A percentile compares a stretch with the other conserved stretches of the same genome.
phyloP scores from a whole-genome alignment of 2,888 invertebrate genomes.

The Bellardia pandia region DNA sequence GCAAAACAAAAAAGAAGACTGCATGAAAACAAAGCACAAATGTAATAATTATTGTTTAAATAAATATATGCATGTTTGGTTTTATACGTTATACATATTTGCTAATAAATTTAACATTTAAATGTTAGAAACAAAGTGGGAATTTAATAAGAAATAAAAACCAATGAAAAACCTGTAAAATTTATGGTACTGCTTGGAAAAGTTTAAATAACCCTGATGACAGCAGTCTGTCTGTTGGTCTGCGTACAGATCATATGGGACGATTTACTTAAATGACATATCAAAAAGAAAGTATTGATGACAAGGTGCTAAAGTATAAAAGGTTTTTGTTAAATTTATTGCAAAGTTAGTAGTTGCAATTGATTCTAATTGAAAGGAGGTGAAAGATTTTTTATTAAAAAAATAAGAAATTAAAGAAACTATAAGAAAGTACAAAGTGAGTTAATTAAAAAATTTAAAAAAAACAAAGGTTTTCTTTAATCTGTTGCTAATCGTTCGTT shows the following conservation, averaged over 20 bases:
- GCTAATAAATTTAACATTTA: constrained; percentile 50
- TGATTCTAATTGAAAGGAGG: neutral
- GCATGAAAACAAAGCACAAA: neutral
- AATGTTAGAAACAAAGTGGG: constrained; percentile 42
- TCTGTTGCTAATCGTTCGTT: no score
- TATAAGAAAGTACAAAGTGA: neutral
- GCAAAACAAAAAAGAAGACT: neutral
- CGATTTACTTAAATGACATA: constrained; percentile 36
- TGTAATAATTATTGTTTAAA: constrained; percentile 32
- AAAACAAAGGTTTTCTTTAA: no score
- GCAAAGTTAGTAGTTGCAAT: constrained; percentile 19
- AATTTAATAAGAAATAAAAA: neutral
- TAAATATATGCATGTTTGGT: constrained; percentile 28
- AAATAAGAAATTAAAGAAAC: neutral
- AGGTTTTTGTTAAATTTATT: neutral
- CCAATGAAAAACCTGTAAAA: neutral
- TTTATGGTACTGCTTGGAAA: constrained; percentile 1
- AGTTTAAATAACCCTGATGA: no score
- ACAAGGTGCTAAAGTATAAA: constrained; percentile 23
- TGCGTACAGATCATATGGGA: neutral
- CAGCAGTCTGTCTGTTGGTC: no score
- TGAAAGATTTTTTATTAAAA: neutral
- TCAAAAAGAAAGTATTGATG: neutral
- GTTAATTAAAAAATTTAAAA: neutral
- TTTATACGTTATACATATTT: constrained; percentile 30